Conservation (phyloP, 1,140 invertebrate genomes). For the Caenorhabditis elegans region WBcel235 BX284602.5:6500001-6500500, state of each 20-base stretch:
- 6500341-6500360: constrained; percentile 6
- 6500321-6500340: constrained; percentile 14
- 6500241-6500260: background rate
- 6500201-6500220: background rate
- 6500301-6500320: constrained; percentile 21
- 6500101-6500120: background rate
- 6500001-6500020: background rate
- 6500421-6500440: background rate
- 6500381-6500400: background rate
- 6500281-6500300: constrained; percentile 14
- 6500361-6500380: background rate
- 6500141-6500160: background rate
- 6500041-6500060: no score
- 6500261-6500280: background rate
- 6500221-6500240: background rate
- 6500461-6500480: no score
- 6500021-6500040: background rate
- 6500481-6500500: no score
- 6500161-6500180: constrained; percentile 1
- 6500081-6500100: no score
- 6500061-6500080: no score
- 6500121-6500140: background rate
- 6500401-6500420: no score
- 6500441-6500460: no score
- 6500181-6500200: background rate